Evolutionary conservation across 1,140 invertebrate genomes (phyloP).

Genomic region (Apocrypta bakeri): DNA sequence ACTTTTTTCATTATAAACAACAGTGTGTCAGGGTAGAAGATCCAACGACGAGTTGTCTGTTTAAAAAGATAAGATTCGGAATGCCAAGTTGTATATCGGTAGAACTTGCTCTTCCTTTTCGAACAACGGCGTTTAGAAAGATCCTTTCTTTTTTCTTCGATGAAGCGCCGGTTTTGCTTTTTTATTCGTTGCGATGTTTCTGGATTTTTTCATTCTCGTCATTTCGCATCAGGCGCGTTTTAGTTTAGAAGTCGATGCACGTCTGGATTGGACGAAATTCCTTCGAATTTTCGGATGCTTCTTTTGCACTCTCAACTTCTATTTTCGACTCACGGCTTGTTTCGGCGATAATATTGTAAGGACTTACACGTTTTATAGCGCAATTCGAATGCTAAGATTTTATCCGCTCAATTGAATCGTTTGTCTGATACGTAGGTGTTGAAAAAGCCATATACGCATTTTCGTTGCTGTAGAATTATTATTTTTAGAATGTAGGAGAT

Average conservation of each 20-base stretch:
- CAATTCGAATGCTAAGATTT: too few relatives aligned
- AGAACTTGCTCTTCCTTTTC: constrained; percentile 1
- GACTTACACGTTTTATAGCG: too few relatives aligned
- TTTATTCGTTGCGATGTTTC: background rate
- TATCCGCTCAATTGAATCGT: background rate
- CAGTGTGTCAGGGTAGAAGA: too few relatives aligned
- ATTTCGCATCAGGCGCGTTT: background rate
- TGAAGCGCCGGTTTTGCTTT: background rate
- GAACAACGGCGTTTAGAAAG: constrained; percentile 19
- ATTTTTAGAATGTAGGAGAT: too few relatives aligned
- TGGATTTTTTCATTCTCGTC: background rate
- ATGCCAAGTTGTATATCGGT: background rate
- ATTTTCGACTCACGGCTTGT: background rate
- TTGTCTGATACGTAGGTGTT: background rate
- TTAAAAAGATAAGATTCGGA: background rate
- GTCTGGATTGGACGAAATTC: background rate
- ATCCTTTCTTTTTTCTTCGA: background rate
- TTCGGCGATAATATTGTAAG: background rate
- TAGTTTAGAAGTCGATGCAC: background rate
- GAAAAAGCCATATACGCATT: too few relatives aligned
- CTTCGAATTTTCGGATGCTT: background rate
- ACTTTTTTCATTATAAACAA: too few relatives aligned
- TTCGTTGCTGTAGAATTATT: too few relatives aligned
- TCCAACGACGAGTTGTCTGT: too few relatives aligned
- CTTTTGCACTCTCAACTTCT: background rate